Evolutionary conservation across 1,140 invertebrate genomes (phyloP), one percentile per base, ranked within the genome.

Genomic region (Cecropterus lyciades): DNA sequence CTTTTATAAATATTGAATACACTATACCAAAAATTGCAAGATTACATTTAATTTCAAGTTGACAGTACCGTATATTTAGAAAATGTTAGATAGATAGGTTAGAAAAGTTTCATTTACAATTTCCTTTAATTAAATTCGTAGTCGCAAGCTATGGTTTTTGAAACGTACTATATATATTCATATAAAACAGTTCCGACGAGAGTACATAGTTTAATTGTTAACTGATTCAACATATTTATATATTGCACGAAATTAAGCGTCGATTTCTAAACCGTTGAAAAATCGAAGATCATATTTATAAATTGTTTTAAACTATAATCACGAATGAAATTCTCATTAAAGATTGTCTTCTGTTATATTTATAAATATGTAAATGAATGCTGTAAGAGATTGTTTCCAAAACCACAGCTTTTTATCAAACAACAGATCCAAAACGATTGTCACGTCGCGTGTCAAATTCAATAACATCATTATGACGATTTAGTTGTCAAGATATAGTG

Each of bases 111-210:
- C 9, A 1, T 16, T 11, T 27, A 40, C n/a, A 11, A 30, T 17
- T 53, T 16, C 30, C 51, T 0, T 40, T 17, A 16, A 16, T 2
- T 37, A 16, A 16, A 53, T 53, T 52, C 49, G 27, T 15, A 55
- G 16, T n/a, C 17, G 52, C 15, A 55, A 40, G 52, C 52, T 37
- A 55, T 42, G 52, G 52, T 55, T 42, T 55, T 42, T 10, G 52
- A 55, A 55, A 20, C 30, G 0, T 42, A 55, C 0, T 9, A 42
- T 40, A 55, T n/a, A 42, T 37, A 53, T 53, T 40, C 14, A n/a
- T 40, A 40, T 37, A 40, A 53, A 40, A 40, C 9, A 6, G 0
- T 40, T 40, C 0, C 1, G 20, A 24, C 20, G 20, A 17, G 14
- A 16, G 13, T 37, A n/a, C 8, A 53, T 9, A 37, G 5, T 40